phyloP scores from a whole-genome alignment of 2,888 invertebrate genomes.

The Nineta flava region DNA sequence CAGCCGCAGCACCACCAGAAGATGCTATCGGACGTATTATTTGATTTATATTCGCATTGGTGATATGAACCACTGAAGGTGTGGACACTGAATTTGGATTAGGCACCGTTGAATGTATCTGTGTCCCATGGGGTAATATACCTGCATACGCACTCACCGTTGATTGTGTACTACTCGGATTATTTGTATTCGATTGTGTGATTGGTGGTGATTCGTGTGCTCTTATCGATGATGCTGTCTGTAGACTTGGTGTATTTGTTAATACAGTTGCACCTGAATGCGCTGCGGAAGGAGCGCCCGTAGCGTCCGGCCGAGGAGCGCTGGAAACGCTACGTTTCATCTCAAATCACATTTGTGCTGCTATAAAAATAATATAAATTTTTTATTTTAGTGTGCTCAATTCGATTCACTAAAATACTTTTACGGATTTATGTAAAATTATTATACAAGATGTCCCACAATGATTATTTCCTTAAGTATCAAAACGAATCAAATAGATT shows the following conservation, averaged over 20 bases:
- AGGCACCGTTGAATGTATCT: neutral
- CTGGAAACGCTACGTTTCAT: conserved; percentile 36
- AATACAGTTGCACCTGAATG: conserved; percentile 6
- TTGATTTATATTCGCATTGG: conserved; percentile 2
- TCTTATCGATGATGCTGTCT: conserved; percentile 19
- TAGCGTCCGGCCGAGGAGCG: conserved; percentile 9
- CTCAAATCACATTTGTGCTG: conserved; percentile 45
- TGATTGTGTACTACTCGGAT: neutral
- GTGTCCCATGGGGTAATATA: conserved; percentile 1
- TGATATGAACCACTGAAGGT: conserved; percentile 2
- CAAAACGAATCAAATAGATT: no score
- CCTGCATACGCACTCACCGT: neutral
- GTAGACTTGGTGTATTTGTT: conserved; percentile 11
- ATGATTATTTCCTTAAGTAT: no score
- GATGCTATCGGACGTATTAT: conserved; percentile 1
- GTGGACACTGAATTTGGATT: neutral
- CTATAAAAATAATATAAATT: conserved; percentile 24
- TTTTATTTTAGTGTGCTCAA: neutral
- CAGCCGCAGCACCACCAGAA: neutral
- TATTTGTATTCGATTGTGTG: neutral
- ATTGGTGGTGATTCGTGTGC: conserved; percentile 3
- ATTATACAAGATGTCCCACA: no score
- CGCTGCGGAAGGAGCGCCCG: conserved; percentile 4
- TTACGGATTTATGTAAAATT: no score
- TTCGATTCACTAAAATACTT: no score